A percentile compares a stretch with the other conserved stretches of the same genome.
Conservation (phyloP, 2,113 vertebrate genomes). For the Oxygymnocypris stewartii region DNA sequence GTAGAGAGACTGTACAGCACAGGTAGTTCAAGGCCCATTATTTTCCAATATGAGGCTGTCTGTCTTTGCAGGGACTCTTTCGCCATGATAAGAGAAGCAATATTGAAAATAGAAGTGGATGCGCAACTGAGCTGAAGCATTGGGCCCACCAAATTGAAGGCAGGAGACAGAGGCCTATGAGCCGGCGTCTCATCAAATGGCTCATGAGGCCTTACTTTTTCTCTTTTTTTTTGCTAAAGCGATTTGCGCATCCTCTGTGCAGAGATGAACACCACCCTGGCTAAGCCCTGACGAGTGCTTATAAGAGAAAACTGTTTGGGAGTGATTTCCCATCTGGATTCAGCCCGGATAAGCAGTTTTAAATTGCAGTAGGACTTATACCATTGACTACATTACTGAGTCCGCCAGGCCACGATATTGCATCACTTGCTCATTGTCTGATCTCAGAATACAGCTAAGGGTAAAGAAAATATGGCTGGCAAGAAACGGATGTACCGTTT, state of each 20-base stretch:
- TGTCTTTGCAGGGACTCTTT: constrained; percentile 39
- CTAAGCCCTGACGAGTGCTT: constrained; percentile 61
- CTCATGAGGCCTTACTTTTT: constrained; percentile 31
- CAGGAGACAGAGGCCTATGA: constrained; percentile 23
- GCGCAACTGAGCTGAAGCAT: constrained; percentile 22
- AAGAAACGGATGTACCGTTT: constrained; percentile 56
- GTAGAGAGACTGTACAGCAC: constrained; percentile 3
- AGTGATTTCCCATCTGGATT: constrained; percentile 73
- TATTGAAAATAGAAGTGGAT: constrained; percentile 48
- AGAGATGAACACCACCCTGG: constrained; percentile 59
- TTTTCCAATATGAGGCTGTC: constrained; percentile 42
- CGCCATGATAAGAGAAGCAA: constrained; percentile 34
- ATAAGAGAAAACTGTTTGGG: constrained; percentile 68
- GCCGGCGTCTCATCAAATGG: constrained; percentile 27
- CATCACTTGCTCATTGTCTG: constrained; percentile 57
- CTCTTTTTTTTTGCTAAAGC: constrained; percentile 36
- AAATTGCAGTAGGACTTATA: constrained; percentile 63
- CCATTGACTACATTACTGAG: constrained; percentile 65
- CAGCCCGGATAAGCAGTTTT: constrained; percentile 66
- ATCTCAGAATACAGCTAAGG: constrained; percentile 42
- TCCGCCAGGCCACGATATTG: constrained; percentile 54
- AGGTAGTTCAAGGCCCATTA: constrained; percentile 51
- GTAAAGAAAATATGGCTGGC: constrained; percentile 40
- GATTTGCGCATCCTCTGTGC: constrained; percentile 56
- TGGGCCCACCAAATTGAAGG: constrained; percentile 37